A percentile compares a stretch with the other conserved stretches of the same genome.
These are phyloP conservation scores for Siniperca undulata DNA, from an alignment of 2,797 vertebrate genomes.

Conservation along the genomic window DNA sequence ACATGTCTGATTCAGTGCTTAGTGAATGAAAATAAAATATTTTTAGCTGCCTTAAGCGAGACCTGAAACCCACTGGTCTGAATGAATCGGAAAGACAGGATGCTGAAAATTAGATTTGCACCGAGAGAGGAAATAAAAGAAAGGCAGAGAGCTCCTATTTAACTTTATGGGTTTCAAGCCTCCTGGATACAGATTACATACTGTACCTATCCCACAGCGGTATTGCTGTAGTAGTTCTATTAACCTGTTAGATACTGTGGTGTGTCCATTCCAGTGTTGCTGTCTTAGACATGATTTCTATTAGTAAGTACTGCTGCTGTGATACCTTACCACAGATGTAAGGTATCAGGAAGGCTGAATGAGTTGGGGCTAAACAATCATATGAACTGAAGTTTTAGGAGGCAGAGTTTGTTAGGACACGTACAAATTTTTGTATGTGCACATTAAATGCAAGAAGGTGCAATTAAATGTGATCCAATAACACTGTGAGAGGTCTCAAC, in stretches of 20 bases:
- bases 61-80: conserved; percentile 74
- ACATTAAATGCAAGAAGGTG: no score
- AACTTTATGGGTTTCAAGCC: conserved; percentile 8
- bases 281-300: conserved; percentile 4
- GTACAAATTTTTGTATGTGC: no score
- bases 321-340: neutral
- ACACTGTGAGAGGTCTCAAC: no score
- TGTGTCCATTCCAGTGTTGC: neutral
- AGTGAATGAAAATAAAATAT: conserved; percentile 67
- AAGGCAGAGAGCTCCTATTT: conserved; percentile 36
- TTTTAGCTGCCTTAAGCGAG: conserved; percentile 75
- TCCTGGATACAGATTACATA: conserved; percentile 33
- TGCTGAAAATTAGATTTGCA: conserved; percentile 76
- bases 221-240: neutral
- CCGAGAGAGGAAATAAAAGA: conserved; percentile 65
- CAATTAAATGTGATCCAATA: no score
- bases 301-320: neutral
- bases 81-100: conserved; percentile 73
- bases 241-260: neutral
- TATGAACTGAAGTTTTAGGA: no score
- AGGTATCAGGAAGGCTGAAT: neutral
- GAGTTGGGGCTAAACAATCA: neutral
- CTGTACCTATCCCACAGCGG: neutral
- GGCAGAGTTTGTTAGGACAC: no score
- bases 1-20: conserved; percentile 52